Base-by-base conservation (phyloP, 2,113 vertebrate species). In the Cyphomyrus plagiostoma region DNA sequence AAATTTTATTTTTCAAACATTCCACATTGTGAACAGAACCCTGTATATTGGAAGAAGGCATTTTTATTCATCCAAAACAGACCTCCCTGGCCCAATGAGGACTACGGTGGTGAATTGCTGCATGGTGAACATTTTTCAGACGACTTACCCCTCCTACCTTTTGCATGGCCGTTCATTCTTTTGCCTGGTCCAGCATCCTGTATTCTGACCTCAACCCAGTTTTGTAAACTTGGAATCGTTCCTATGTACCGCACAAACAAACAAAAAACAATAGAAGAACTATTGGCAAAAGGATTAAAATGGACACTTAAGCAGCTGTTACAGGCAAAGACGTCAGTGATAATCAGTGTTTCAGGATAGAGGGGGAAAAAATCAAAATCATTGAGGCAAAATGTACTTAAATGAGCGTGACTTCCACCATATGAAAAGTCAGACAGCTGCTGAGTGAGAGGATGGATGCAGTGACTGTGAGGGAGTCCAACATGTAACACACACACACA, bases 111-210 rank as follows among this genome's bases (percentile, higher is more conserved):
- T 19, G 5, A 89, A 91, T 90, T 95, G 94, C 89, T 95, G 97
- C 97, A 97, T 97, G 97, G 95, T 90, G 91, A 92, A 91, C 91
- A 95, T 26, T 91, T 94, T 94, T 92, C 46, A 85, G 92, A 90
- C 86, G 13, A 21, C 11, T 94, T 92, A 92, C 92, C 87, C 91
- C 93, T n/a, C 19, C 94, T 94, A 92, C 35, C 50, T 80, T 77
- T 39, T 89, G 97, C 96, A 97, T 97, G 96, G 93, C 93, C 93
- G 89, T 96, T 90, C 91, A 9, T 90, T 96, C 93, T 91, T 93
- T 94, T 74, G 93, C 94, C 92, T 93, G 92, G 95, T 52, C 93
- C 92, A 96, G 96, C 96, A 97, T 97, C 96, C 95, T 95, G 93
- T 90, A 90, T 91, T 93, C 93, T 92, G 93, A 90, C 93, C 74